Conservation (phyloP, 2,888 invertebrate genomes). For the Meta bourneti region DNA sequence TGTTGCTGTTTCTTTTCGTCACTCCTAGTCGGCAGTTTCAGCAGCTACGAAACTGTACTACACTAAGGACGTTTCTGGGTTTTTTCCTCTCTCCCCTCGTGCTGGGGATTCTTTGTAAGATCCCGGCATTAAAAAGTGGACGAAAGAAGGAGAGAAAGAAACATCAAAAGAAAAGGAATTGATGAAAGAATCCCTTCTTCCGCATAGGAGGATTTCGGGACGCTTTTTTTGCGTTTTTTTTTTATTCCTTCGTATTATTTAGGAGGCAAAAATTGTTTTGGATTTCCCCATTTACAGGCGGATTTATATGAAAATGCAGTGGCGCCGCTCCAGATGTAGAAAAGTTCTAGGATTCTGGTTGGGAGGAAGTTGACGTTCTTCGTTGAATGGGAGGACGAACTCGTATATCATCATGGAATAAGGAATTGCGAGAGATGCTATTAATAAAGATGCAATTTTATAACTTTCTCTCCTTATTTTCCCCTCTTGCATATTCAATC, state of each 20-base stretch:
- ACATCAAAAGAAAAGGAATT: conserved; percentile 20
- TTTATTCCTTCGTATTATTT: conserved; percentile 58
- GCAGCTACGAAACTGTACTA: conserved; percentile 9
- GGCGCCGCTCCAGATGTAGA: conserved; percentile 19
- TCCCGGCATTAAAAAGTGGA: conserved; percentile 43
- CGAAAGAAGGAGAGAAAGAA: conserved; percentile 2
- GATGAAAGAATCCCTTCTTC: conserved; percentile 48
- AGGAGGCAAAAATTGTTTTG: conserved; percentile 50
- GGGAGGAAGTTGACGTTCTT: not conserved
- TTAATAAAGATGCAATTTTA: not conserved
- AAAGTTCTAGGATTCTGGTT: conserved; percentile 13
- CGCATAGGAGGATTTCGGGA: conserved; percentile 24
- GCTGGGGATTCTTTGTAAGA: conserved; percentile 41
- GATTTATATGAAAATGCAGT: conserved; percentile 48
- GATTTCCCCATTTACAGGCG: not conserved
- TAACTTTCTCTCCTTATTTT: not conserved
- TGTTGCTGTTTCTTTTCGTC: not conserved
- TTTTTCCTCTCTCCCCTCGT: not conserved
- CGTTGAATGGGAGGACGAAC: not conserved
- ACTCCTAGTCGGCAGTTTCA: not conserved
- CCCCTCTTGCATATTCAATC: not conserved
- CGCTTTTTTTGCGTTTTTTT: conserved; percentile 10
- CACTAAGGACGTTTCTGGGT: conserved; percentile 10
- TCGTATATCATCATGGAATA: too few relatives aligned
- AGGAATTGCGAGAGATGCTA: not conserved